These are phyloP conservation scores for Drosophila recens DNA, from an alignment of 2,888 invertebrate genomes.

Conservation along the genomic window DNA sequence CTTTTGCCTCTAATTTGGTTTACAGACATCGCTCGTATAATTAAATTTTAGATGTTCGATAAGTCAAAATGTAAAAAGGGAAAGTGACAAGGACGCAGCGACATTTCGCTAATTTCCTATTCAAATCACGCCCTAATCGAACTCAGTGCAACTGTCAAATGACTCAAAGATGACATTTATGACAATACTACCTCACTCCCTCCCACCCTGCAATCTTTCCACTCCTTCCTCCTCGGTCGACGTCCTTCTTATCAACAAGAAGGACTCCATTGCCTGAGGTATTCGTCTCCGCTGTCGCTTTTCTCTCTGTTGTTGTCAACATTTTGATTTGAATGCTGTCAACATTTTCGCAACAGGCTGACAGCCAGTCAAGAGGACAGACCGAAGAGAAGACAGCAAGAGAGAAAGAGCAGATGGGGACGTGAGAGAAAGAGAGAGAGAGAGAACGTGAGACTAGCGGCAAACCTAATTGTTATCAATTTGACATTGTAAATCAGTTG, in stretches of 20 bases:
- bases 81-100: constrained; percentile 7
- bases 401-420: neutral
- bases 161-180: constrained; percentile 76
- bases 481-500: constrained; percentile 58
- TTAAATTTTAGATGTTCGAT: constrained; percentile 48
- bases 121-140: constrained; percentile 74
- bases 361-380: constrained; percentile 34
- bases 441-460: neutral
- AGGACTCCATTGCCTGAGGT: constrained; percentile 42
- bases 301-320: constrained; percentile 53
- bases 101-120: constrained; percentile 65
- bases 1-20: constrained; percentile 30
- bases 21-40: constrained; percentile 40
- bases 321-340: constrained; percentile 79
- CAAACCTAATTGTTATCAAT: constrained; percentile 68
- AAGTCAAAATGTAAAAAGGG: constrained; percentile 37
- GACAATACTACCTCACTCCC: constrained; percentile 33
- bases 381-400: neutral
- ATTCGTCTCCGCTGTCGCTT: constrained; percentile 38
- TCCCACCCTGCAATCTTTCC: neutral
- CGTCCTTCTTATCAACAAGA: constrained; percentile 19
- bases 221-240: constrained; percentile 1
- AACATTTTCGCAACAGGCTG: constrained; percentile 66
- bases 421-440: neutral
- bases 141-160: constrained; percentile 65